These are phyloP conservation scores for Yponomeuta evonymella DNA, from an alignment of 2,888 invertebrate genomes.

Conservation along the genomic window DNA sequence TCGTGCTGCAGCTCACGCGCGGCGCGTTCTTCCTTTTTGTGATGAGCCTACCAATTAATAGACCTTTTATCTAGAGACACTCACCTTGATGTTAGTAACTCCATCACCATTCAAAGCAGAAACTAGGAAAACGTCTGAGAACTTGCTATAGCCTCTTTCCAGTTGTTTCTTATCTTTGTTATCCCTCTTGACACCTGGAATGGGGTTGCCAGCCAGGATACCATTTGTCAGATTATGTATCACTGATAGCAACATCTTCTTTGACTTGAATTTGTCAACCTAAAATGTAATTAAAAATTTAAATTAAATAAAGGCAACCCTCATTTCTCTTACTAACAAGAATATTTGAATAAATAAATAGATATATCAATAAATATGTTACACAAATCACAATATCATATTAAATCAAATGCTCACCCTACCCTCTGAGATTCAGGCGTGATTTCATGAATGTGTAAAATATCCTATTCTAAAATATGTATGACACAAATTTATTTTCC, in stretches of 20 bases:
- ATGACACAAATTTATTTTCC: too few relatives aligned
- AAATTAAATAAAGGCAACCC: not conserved
- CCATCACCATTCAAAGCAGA: conserved; percentile 90
- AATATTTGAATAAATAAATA: too few relatives aligned
- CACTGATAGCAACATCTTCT: conserved; percentile 83
- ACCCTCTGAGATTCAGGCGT: too few relatives aligned
- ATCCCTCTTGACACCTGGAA: conserved; percentile 40
- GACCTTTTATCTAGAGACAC: not conserved
- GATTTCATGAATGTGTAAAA: too few relatives aligned
- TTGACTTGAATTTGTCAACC: conserved; percentile 83
- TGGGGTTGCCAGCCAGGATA: conserved; percentile 59
- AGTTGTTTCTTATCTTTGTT: conserved; percentile 28
- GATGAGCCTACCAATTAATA: not conserved
- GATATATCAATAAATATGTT: too few relatives aligned
- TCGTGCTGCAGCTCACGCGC: too few relatives aligned
- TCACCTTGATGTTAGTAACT: conserved; percentile 81
- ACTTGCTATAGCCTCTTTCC: conserved; percentile 70
- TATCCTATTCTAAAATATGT: too few relatives aligned
- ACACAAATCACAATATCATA: too few relatives aligned
- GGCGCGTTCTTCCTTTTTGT: too few relatives aligned
- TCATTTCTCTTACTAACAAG: too few relatives aligned
- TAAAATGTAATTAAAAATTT: conserved; percentile 34
- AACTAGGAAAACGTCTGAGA: conserved; percentile 93
- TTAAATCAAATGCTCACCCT: too few relatives aligned
- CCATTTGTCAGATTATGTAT: conserved; percentile 82